phyloP scores from a whole-genome alignment of 2,888 invertebrate genomes.

The Drosophila kokeensis region DNA sequence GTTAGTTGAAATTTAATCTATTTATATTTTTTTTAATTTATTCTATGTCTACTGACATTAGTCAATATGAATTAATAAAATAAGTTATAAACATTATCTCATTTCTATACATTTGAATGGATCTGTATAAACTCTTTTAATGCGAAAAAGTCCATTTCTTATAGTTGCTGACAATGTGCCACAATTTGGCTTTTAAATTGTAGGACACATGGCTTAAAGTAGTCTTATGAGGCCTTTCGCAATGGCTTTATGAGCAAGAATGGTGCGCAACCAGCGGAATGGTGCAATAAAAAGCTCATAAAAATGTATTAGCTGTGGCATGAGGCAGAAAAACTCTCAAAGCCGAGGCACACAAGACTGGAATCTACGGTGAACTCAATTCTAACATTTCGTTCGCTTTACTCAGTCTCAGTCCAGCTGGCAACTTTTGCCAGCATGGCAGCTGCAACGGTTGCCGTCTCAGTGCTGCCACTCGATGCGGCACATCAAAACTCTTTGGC shows the following conservation, averaged over 20 bases:
- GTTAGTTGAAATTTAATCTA: fast-evolving
- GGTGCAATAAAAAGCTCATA: slow-evolving; percentile 78
- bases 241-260: slow-evolving; percentile 54
- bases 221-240: slow-evolving; percentile 33
- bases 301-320: slow-evolving; percentile 68
- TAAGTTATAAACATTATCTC: too few species aligned
- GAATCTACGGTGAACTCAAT: slow-evolving; percentile 19
- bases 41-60: neutral
- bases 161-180: slow-evolving; percentile 22
- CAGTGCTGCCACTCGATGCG: slow-evolving; percentile 71
- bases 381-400: slow-evolving; percentile 7
- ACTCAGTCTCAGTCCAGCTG: slow-evolving; percentile 34
- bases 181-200: slow-evolving; percentile 32
- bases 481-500: slow-evolving; percentile 74
- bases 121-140: neutral
- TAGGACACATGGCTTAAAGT: slow-evolving; percentile 41
- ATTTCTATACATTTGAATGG: neutral
- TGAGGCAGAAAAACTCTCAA: slow-evolving; percentile 29
- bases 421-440: slow-evolving; percentile 67
- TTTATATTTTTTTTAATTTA: neutral
- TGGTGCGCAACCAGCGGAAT: slow-evolving; percentile 71
- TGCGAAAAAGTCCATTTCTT: neutral
- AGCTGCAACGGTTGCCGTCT: slow-evolving; percentile 64
- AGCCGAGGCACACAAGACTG: slow-evolving; percentile 1
- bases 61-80: neutral